Percentiles rank a stretch among this genome's conserved stretches.
phyloP scores from a whole-genome alignment of 1,140 invertebrate genomes.

The Dermatophagoides farinae region DNA sequence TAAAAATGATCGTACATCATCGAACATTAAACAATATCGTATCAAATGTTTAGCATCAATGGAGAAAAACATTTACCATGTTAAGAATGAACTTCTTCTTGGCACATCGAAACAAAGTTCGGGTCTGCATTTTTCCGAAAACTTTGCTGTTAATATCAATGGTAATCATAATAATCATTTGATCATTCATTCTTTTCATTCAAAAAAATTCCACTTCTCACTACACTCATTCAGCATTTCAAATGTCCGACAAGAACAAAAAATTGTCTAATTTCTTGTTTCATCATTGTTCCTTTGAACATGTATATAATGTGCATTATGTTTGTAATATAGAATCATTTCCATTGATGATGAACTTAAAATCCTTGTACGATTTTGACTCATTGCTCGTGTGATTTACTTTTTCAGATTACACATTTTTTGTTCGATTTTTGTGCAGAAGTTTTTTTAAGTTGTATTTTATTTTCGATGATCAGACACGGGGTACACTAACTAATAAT shows the following conservation, averaged over 20 bases:
- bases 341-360: too few relatives aligned
- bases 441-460: background rate
- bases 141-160: background rate
- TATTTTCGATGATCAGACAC: background rate
- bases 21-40: slow-evolving; percentile 39
- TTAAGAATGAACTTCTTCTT: slow-evolving; percentile 36
- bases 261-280: background rate
- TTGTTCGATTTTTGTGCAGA: background rate
- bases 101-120: slow-evolving; percentile 17
- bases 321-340: too few relatives aligned
- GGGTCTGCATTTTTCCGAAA: slow-evolving; percentile 9
- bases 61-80: slow-evolving; percentile 54
- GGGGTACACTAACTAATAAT: background rate
- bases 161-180: background rate
- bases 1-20: slow-evolving; percentile 27
- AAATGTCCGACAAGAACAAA: background rate
- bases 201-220: too few relatives aligned
- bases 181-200: too few relatives aligned
- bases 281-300: background rate
- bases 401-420: too few relatives aligned
- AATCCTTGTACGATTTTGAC: too few relatives aligned
- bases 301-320: too few relatives aligned
- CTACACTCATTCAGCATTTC: background rate
- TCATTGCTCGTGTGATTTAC: too few relatives aligned
- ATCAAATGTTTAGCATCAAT: slow-evolving; percentile 69